Evolutionary conservation across 2,113 vertebrate species (phyloP).

Genomic region (Chloroceryle aenea): DNA sequence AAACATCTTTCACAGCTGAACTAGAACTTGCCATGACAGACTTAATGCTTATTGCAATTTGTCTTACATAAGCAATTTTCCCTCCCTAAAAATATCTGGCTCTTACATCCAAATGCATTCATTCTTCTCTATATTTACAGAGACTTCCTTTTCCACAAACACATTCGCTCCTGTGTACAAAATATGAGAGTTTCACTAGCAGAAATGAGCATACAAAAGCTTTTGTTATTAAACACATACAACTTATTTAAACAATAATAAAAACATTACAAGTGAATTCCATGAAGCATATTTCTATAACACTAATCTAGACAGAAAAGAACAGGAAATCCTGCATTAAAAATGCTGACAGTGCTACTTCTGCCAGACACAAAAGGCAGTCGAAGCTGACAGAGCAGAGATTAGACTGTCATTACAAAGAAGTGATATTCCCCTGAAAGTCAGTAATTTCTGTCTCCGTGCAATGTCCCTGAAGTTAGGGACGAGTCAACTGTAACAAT

Average conservation of each 20-base stretch:
- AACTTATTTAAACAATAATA: background rate
- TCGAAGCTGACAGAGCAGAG: conserved; percentile 22
- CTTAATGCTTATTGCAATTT: background rate
- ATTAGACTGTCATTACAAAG: background rate
- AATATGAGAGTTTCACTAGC: background rate
- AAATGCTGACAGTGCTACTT: conserved; percentile 50
- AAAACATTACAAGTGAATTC: conserved; percentile 12
- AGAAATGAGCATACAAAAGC: background rate
- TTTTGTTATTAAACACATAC: background rate
- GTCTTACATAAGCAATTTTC: background rate
- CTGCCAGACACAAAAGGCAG: conserved; percentile 24
- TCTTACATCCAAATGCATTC: background rate
- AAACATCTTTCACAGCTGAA: background rate
- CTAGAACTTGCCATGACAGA: background rate
- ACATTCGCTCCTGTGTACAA: background rate
- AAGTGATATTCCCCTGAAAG: background rate
- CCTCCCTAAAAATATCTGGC: background rate
- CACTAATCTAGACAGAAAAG: background rate
- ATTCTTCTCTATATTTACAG: background rate
- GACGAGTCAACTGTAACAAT: background rate
- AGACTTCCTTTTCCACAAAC: background rate
- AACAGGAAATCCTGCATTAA: conserved; percentile 54
- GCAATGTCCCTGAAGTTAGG: background rate
- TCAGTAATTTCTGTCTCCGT: background rate
- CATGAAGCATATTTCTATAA: background rate